Percentiles rank a stretch among this genome's conserved stretches.
phyloP scores from a whole-genome alignment of 64 coral and sea anemone species.

The Dendronephthya gigantea region DNA sequence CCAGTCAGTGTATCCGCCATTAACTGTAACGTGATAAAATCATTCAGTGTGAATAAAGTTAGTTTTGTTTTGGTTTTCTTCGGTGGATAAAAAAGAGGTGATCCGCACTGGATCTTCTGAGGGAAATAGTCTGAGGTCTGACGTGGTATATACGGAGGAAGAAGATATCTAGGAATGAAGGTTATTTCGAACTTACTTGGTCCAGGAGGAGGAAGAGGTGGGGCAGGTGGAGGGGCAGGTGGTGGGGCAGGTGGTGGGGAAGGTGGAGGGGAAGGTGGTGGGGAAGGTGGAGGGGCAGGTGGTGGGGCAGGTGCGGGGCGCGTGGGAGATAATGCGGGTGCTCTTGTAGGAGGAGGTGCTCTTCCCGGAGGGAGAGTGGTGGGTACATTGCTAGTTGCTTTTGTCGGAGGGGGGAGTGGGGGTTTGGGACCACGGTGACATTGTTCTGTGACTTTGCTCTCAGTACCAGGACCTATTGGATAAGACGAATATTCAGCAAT shows the following conservation, averaged over 20 bases:
- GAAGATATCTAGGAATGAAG: background rate
- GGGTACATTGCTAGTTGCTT: constrained; percentile 31
- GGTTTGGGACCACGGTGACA: constrained; percentile 22
- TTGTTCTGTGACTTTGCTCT: constrained; percentile 16
- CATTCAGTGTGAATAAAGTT: background rate
- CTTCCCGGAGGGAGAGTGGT: constrained; percentile 24
- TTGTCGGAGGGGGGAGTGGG: constrained; percentile 34
- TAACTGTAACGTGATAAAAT: background rate
- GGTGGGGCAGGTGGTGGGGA: constrained; percentile 3
- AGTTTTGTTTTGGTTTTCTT: background rate
- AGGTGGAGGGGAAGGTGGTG: constrained; percentile 12
- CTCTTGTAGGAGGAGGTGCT: background rate
- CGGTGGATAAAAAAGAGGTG: background rate
- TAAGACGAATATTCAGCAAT: background rate
- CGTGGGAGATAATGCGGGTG: background rate
- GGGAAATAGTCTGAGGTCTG: background rate
- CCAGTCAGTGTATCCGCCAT: constrained; percentile 34
- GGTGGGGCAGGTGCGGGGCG: constrained; percentile 4
- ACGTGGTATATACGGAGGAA: background rate
- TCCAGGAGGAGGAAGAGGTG: constrained; percentile 4
- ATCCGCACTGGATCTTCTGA: background rate
- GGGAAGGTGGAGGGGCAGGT: background rate
- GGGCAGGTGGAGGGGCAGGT: constrained; percentile 1
- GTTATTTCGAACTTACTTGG: background rate
- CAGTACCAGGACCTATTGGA: background rate